Percentiles rank a stretch among this genome's conserved stretches.
Conservation (phyloP, 92 coral and sea anemone species). For the Phenganax subtilis region DNA sequence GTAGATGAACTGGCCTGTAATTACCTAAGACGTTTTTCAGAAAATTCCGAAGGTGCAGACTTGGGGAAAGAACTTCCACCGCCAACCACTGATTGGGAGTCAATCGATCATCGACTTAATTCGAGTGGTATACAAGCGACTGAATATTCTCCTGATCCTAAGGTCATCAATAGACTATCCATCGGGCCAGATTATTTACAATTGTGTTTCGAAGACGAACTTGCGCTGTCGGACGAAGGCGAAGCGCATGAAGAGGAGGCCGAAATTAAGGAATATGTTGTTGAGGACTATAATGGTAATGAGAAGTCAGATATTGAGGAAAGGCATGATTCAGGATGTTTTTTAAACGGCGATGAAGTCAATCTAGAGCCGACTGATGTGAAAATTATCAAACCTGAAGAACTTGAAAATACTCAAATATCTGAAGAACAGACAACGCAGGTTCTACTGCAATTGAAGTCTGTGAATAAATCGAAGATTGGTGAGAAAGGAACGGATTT, state of each 20-base stretch:
- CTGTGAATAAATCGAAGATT: constrained; percentile 49
- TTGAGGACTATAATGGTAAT: constrained; percentile 47
- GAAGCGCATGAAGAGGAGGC: constrained; percentile 79
- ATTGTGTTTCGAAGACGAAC: constrained; percentile 87
- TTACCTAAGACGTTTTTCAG: constrained; percentile 49
- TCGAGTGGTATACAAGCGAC: constrained; percentile 58
- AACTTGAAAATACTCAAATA: constrained; percentile 55
- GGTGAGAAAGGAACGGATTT: constrained; percentile 43
- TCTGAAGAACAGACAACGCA: constrained; percentile 80
- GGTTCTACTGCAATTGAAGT: constrained; percentile 72
- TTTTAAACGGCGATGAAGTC: constrained; percentile 77
- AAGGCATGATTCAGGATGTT: constrained; percentile 93
- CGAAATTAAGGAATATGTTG: constrained; percentile 79
- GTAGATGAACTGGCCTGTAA: constrained; percentile 46
- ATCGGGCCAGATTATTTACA: constrained; percentile 75
- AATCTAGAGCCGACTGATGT: constrained; percentile 71
- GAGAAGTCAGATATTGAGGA: constrained; percentile 72
- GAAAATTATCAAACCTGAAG: constrained; percentile 80
- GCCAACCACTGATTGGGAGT: constrained; percentile 96
- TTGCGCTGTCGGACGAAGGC: constrained; percentile 62
- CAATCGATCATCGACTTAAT: constrained; percentile 82
- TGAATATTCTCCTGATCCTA: constrained; percentile 62
- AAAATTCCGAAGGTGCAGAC: constrained; percentile 54
- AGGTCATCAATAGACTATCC: constrained; percentile 59
- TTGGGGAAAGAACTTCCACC: constrained; percentile 67